A percentile compares a stretch with the other conserved stretches of the same genome.
Conservation (phyloP, 1,140 invertebrate species). For the Diorhabda carinulata region DNA sequence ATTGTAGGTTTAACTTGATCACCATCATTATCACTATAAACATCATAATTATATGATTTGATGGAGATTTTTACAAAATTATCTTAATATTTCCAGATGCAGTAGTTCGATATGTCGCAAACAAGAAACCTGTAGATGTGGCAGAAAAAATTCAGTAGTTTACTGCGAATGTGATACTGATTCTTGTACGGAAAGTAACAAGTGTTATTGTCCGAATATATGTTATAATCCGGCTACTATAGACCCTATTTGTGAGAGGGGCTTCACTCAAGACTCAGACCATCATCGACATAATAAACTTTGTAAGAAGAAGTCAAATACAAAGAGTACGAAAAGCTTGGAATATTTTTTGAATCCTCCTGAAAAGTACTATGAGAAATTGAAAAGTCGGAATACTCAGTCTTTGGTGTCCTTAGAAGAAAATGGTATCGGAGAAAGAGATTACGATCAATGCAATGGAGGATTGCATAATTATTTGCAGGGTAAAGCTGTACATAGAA, state of each 20-base stretch:
- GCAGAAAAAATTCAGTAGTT: constrained; percentile 51
- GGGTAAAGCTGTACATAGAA: constrained; percentile 8
- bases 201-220: constrained; percentile 73
- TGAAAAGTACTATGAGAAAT: constrained; percentile 48
- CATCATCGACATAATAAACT: constrained; percentile 43
- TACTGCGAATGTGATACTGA: constrained; percentile 76
- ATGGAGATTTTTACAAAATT: no score
- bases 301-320: constrained; percentile 43
- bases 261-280: constrained; percentile 50
- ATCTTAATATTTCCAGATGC: not conserved
- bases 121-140: constrained; percentile 67
- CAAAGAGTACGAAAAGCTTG: constrained; percentile 55
- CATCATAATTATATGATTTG: no score
- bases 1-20: no score
- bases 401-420: not conserved
- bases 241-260: constrained; percentile 53
- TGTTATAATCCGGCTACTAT: constrained; percentile 46
- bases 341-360: constrained; percentile 53
- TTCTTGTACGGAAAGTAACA: constrained; percentile 81
- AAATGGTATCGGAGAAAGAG: constrained; percentile 51
- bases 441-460: constrained; percentile 61
- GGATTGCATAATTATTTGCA: constrained; percentile 7
- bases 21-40: no score
- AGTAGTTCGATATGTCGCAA: constrained; percentile 23
- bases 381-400: constrained; percentile 29